phyloP scores from a whole-genome alignment of 1,140 invertebrate species.

The Trachelipus rathkii region DNA sequence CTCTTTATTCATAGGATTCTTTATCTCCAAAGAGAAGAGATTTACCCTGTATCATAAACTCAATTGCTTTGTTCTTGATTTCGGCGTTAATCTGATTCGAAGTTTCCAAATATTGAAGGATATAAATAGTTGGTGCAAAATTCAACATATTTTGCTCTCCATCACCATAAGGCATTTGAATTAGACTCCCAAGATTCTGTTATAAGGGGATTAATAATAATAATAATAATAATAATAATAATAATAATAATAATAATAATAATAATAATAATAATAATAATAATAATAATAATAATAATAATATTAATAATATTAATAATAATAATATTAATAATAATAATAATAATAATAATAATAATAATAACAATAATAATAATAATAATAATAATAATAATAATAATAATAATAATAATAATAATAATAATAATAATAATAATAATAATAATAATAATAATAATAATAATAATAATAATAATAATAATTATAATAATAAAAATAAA shows the following conservation, averaged over 20 bases:
- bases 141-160: constrained; percentile 93
- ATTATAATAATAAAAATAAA: no score
- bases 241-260: not conserved
- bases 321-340: no score
- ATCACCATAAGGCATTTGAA: constrained; percentile 80
- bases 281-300: constrained; percentile 16
- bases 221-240: not conserved
- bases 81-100: constrained; percentile 58
- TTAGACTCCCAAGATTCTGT: constrained; percentile 67
- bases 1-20: no score
- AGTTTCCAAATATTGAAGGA: constrained; percentile 71
- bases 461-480: no score
- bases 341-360: no score
- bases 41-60: constrained; percentile 70
- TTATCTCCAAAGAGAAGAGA: no score
- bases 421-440: no score
- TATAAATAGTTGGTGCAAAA: constrained; percentile 84
- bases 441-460: no score
- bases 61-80: constrained; percentile 66
- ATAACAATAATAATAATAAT: no score
- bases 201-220: constrained; percentile 13
- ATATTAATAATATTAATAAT: not conserved
- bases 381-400: no score
- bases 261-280: not conserved
- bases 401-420: no score